Evolutionary conservation across 1,140 invertebrate genomes (phyloP).

Genomic region (Pseudomyrmex flavicornis): DNA sequence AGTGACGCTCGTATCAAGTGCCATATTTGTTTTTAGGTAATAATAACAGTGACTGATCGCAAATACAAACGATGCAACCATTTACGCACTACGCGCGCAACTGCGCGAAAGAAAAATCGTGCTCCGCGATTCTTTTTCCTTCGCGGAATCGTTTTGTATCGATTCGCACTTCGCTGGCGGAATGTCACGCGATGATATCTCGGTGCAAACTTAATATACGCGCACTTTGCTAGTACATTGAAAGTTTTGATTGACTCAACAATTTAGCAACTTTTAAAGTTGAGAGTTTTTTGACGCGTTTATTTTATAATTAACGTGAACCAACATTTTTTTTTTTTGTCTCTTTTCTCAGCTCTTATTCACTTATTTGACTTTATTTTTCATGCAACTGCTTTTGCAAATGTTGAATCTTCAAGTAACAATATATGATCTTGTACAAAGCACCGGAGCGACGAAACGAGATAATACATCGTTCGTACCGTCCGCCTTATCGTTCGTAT

Average conservation of each 20-base stretch:
- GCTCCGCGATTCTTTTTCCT: constrained; percentile 2
- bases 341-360: too few relatives aligned
- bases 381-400: too few relatives aligned
- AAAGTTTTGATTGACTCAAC: too few relatives aligned
- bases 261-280: too few relatives aligned
- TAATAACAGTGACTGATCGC: constrained; percentile 24
- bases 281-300: too few relatives aligned
- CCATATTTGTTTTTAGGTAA: not conserved
- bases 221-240: not conserved
- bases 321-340: too few relatives aligned
- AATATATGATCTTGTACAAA: constrained; percentile 2
- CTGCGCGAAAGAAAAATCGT: constrained; percentile 7
- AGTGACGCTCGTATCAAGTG: not conserved
- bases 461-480: not conserved
- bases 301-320: too few relatives aligned
- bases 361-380: too few relatives aligned
- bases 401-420: not conserved
- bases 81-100: constrained; percentile 45
- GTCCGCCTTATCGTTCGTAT: not conserved
- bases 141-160: constrained; percentile 10
- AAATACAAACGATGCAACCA: constrained; percentile 26
- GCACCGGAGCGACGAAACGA: not conserved
- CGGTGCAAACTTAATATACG: not conserved
- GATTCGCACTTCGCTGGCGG: constrained; percentile 1
- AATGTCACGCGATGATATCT: not conserved